A percentile compares a stretch with the other conserved stretches of the same genome.
These are phyloP conservation scores for Mixornis gularis DNA, from an alignment of 2,113 vertebrate species.

Conservation along the genomic window DNA sequence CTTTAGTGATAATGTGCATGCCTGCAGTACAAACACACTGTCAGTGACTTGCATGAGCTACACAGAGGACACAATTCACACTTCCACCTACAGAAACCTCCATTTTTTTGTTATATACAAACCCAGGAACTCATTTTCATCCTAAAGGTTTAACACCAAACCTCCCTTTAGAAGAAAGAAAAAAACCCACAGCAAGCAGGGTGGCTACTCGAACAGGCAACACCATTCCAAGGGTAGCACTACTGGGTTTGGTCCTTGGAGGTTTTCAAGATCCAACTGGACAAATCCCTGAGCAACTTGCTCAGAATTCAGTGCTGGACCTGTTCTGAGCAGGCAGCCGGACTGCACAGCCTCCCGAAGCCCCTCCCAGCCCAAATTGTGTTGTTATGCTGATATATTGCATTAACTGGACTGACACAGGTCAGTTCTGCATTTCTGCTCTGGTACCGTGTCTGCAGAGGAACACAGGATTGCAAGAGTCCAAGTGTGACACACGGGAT, in stretches of 20 bases:
- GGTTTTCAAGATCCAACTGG: neutral
- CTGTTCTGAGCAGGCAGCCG: neutral
- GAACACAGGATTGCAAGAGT: neutral
- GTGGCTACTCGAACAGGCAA: neutral
- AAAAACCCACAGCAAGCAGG: neutral
- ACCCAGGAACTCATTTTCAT: neutral
- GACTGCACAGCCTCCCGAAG: neutral
- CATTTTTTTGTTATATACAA: neutral
- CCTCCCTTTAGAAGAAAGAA: neutral
- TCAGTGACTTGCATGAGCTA: neutral
- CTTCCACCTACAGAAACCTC: neutral
- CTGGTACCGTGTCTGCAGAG: neutral
- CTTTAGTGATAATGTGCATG: rapidly evolving
- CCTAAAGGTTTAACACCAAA: neutral
- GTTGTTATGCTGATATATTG: rapidly evolving
- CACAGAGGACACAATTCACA: neutral
- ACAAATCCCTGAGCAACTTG: neutral
- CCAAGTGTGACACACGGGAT: neutral
- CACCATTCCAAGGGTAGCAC: neutral
- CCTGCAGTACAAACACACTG: neutral
- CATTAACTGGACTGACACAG: neutral
- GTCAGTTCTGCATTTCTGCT: neutral
- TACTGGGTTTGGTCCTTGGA: neutral
- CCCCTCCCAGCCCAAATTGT: rapidly evolving
- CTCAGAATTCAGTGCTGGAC: neutral